Conservation (phyloP, 2,888 invertebrate species). For the Athrips mouffetella region DNA sequence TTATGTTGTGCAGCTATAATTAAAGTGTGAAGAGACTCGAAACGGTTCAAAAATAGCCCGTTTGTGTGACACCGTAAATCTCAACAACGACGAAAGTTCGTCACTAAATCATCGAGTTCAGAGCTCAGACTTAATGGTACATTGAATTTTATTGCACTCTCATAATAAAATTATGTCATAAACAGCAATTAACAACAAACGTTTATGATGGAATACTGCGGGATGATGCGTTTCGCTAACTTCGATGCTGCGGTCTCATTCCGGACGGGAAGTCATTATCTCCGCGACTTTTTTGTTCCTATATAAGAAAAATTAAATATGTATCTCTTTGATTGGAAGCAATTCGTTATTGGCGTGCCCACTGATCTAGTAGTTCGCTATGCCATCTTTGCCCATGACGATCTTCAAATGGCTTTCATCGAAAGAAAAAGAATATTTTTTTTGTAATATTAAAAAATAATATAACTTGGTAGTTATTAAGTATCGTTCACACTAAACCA, state of each 20-base stretch:
- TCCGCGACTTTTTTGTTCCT: background rate
- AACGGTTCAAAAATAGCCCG: slow-evolving; percentile 64
- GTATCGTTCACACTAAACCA: background rate
- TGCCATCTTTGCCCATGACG: too few relatives aligned
- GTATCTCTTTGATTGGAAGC: background rate
- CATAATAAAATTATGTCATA: slow-evolving; percentile 56
- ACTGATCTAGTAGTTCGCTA: too few relatives aligned
- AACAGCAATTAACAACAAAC: slow-evolving; percentile 49
- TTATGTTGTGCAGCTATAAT: slow-evolving; percentile 70
- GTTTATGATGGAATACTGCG: slow-evolving; percentile 25
- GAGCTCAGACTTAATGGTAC: slow-evolving; percentile 57
- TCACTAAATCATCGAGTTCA: slow-evolving; percentile 59
- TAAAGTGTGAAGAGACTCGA: slow-evolving; percentile 69
- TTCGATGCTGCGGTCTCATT: slow-evolving; percentile 11
- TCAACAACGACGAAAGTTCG: slow-evolving; percentile 62
- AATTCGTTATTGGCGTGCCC: background rate
- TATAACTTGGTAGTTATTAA: too few relatives aligned
- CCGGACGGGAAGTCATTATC: slow-evolving; percentile 9
- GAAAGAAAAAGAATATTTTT: background rate
- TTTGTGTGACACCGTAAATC: slow-evolving; percentile 70
- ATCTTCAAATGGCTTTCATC: background rate
- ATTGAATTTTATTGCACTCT: slow-evolving; percentile 62
- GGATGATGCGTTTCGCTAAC: slow-evolving; percentile 6
- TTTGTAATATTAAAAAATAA: too few relatives aligned
- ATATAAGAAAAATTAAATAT: background rate